phyloP scores from a whole-genome alignment of 2,797 vertebrate species.

The Squalus acanthias region DNA sequence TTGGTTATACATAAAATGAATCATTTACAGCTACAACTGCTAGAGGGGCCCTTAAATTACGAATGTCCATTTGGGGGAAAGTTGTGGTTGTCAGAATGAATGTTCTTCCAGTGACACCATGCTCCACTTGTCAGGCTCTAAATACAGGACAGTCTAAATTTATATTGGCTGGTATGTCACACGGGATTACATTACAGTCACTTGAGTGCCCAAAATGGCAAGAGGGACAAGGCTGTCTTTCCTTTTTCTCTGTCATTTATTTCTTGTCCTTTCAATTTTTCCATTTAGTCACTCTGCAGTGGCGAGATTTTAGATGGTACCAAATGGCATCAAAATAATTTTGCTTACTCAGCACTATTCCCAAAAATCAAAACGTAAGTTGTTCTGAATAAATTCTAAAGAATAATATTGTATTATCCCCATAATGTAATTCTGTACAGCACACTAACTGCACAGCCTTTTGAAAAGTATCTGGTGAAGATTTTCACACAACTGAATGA shows the following conservation, averaged over 20 bases:
- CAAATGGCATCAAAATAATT: not conserved
- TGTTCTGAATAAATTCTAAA: constrained; percentile 5
- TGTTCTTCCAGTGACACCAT: constrained; percentile 34
- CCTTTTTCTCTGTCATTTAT: constrained; percentile 1
- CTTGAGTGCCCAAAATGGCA: constrained; percentile 3
- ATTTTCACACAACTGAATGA: not conserved
- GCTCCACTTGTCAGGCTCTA: constrained; percentile 17
- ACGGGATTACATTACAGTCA: constrained; percentile 28
- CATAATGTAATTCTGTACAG: too few species aligned
- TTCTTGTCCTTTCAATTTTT: not conserved
- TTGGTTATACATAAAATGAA: not conserved
- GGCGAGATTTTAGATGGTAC: not conserved
- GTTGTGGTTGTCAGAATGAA: constrained; percentile 20
- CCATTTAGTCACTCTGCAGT: not conserved
- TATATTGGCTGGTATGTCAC: constrained; percentile 33
- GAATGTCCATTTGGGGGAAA: constrained; percentile 35
- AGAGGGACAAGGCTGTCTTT: not conserved
- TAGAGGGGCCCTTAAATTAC: not conserved
- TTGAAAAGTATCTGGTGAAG: not conserved
- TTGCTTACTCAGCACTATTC: not conserved
- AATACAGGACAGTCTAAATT: constrained; percentile 35
- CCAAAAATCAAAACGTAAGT: not conserved
- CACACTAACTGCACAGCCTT: not conserved
- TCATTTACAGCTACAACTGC: not conserved
- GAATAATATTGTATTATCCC: not conserved